Evolutionary conservation across 1,140 invertebrate genomes (phyloP).

Genomic region (Drosophila orena): DNA sequence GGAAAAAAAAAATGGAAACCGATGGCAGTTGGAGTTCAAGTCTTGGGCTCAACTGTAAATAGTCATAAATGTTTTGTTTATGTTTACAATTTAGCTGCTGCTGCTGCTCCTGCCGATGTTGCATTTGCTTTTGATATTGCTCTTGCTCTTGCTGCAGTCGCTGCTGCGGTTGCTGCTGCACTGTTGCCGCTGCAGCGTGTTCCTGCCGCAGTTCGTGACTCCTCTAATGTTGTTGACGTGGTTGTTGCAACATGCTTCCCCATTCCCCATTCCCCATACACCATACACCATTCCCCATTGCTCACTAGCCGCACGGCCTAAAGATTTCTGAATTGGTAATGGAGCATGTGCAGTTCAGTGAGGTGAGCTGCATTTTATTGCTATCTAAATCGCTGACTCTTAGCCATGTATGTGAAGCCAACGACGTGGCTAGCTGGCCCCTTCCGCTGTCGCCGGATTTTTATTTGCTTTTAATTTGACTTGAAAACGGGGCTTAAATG

Average conservation of each 20-base stretch:
- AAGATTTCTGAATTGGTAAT: constrained; percentile 83
- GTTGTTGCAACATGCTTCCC: constrained; percentile 69
- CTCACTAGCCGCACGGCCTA: constrained; percentile 46
- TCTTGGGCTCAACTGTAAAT: constrained; percentile 77
- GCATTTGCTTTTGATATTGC: constrained; percentile 5
- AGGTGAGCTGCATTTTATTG: constrained; percentile 81
- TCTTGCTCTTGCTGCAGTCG: constrained; percentile 14
- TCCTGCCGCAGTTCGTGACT: constrained; percentile 74
- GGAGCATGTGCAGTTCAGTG: constrained; percentile 78
- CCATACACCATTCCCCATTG: constrained; percentile 47
- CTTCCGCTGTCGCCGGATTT: constrained; percentile 47
- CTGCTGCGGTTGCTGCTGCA: not conserved
- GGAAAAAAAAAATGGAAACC: not conserved
- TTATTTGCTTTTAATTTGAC: constrained; percentile 82
- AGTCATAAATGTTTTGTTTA: constrained; percentile 83
- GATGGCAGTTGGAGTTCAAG: constrained; percentile 39
- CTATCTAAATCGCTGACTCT: constrained; percentile 76
- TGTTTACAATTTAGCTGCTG: constrained; percentile 80
- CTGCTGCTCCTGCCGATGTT: constrained; percentile 9
- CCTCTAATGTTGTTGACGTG: constrained; percentile 79
- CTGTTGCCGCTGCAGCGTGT: constrained; percentile 38
- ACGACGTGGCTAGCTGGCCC: constrained; percentile 8
- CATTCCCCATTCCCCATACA: constrained; percentile 46
- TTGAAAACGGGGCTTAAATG: constrained; percentile 63
- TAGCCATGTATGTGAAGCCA: constrained; percentile 64